Evolutionary conservation across 2,797 vertebrate genomes (phyloP).

Genomic region (Trachurus trachurus): DNA sequence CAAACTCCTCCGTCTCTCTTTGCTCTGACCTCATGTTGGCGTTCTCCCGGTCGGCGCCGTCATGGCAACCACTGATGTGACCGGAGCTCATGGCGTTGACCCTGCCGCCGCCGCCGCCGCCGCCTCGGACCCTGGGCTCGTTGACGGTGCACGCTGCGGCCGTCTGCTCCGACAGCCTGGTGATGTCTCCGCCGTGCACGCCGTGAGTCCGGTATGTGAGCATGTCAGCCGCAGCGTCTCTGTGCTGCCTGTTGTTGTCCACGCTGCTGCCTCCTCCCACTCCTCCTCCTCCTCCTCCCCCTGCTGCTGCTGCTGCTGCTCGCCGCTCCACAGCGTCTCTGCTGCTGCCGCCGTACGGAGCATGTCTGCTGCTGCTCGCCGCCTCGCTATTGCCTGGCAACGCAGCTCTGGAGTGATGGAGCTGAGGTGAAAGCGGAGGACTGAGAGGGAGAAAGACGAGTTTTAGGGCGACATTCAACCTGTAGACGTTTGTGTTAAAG

Average conservation of each 20-base stretch:
- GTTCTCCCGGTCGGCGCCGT: slow-evolving; percentile 55
- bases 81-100: slow-evolving; percentile 32
- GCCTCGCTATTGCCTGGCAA: slow-evolving; percentile 84
- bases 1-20: background rate
- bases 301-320: slow-evolving; percentile 55
- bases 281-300: slow-evolving; percentile 65
- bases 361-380: slow-evolving; percentile 59
- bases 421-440: slow-evolving; percentile 54
- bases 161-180: slow-evolving; percentile 76
- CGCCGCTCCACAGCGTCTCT: slow-evolving; percentile 56
- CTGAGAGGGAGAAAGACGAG: slow-evolving; percentile 47
- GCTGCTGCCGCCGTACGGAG: slow-evolving; percentile 37
- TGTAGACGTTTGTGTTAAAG: too few species aligned
- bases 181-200: slow-evolving; percentile 68
- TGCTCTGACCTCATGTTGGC: slow-evolving; percentile 77
- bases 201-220: slow-evolving; percentile 64
- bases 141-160: slow-evolving; percentile 71
- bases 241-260: slow-evolving; percentile 52
- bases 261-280: slow-evolving; percentile 65
- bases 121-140: slow-evolving; percentile 58
- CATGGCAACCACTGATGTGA: slow-evolving; percentile 1
- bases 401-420: slow-evolving; percentile 65
- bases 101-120: too few species aligned
- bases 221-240: slow-evolving; percentile 36
- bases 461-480: slow-evolving; percentile 16